Conservation (phyloP, 2,113 vertebrate genomes). For the Hemiscyllium ocellatum region DNA sequence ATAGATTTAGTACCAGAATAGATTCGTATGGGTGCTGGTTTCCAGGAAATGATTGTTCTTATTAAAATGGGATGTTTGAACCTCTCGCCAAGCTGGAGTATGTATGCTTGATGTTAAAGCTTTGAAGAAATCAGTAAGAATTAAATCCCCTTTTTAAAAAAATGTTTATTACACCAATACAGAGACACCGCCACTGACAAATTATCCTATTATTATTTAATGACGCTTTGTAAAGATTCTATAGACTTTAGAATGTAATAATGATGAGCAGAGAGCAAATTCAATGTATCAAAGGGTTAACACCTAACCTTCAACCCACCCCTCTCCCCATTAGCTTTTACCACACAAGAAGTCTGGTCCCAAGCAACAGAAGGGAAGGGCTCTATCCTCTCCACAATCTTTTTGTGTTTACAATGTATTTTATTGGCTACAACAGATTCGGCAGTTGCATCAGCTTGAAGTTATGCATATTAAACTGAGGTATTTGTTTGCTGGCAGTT, state of each 20-base stretch:
- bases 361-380: conserved; percentile 8
- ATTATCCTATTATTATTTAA: background rate
- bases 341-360: background rate
- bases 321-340: background rate
- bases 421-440: background rate
- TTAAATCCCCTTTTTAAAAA: background rate
- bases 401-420: background rate
- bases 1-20: conserved; percentile 26
- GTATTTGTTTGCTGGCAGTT: background rate
- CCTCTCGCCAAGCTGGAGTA: background rate
- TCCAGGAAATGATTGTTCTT: conserved; percentile 11
- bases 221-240: background rate
- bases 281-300: background rate
- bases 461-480: background rate
- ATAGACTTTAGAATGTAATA: background rate
- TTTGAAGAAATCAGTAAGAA: background rate
- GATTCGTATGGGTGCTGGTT: conserved; percentile 24
- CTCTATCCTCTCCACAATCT: conserved; percentile 11
- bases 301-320: background rate
- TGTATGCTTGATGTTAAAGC: background rate
- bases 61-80: conserved; percentile 18
- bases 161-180: background rate
- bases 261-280: background rate
- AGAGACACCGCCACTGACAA: background rate
- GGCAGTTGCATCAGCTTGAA: conserved; percentile 10